phyloP scores from a whole-genome alignment of 2,888 invertebrate genomes.

The Spicauda simplicius region DNA sequence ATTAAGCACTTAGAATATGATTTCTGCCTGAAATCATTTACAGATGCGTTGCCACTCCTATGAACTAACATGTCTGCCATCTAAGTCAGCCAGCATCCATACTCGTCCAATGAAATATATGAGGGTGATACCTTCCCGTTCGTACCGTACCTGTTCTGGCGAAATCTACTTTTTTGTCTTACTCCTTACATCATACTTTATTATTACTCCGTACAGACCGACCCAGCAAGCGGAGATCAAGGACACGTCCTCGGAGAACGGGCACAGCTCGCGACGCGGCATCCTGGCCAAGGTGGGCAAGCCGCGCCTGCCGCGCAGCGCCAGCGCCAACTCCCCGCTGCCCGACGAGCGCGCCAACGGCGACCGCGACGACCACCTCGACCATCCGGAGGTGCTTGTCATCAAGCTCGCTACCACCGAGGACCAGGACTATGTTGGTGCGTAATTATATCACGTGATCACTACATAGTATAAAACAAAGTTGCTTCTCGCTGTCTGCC shows the following conservation, averaged over 20 bases:
- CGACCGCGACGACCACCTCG: constrained; percentile 55
- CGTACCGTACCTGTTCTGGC: too few species aligned
- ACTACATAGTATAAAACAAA: too few species aligned
- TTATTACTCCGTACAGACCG: constrained; percentile 48
- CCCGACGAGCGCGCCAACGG: constrained; percentile 49
- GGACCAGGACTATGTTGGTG: constrained; percentile 76
- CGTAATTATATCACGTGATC: constrained; percentile 44
- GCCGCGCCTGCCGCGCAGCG: constrained; percentile 65
- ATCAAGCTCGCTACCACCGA: constrained; percentile 72
- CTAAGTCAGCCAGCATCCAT: too few species aligned
- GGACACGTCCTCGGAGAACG: constrained; percentile 64
- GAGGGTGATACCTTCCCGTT: too few species aligned
- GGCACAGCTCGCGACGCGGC: constrained; percentile 58
- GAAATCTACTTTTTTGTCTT: too few species aligned
- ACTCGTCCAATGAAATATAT: too few species aligned
- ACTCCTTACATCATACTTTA: too few species aligned
- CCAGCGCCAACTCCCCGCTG: constrained; percentile 54
- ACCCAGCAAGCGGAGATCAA: constrained; percentile 58
- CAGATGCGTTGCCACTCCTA: too few species aligned
- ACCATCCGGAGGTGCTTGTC: constrained; percentile 69
- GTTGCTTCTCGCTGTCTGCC: too few species aligned
- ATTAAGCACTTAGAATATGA: too few species aligned
- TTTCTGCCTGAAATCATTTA: too few species aligned
- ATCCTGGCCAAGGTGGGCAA: constrained; percentile 72
- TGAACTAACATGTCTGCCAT: too few species aligned